Base-by-base conservation (phyloP, 2,888 invertebrate genomes). In the Cerceris ruficornis region DNA sequence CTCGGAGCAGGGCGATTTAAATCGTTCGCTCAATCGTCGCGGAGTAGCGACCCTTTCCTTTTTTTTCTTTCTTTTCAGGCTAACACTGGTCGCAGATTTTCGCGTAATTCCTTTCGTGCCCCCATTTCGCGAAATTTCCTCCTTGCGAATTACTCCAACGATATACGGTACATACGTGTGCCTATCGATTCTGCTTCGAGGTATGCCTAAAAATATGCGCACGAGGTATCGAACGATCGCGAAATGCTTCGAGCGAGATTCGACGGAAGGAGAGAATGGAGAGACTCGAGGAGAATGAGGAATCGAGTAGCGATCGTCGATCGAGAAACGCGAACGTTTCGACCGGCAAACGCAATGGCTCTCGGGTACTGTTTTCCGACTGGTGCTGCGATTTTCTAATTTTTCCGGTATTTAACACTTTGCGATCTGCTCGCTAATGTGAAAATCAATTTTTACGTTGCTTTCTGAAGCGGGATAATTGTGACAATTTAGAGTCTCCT, bases 361-460 rank as follows among this genome's bases (percentile, higher is more conserved):
- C 65, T 80, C 80, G 80, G 80, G 80, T 79, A 70, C 80, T 64
- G n/a, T 57, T 64, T 61, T 69, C 50, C 39, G 66, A 43, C 75
- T 75, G 80, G 75, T 70, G 15, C 70, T 75, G 67, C 80, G 74
- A 80, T 50, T 49, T 17, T 55, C 55, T 28, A 17, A 17, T 55
- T 15, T 55, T 55, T 17, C 11, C 55, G 17, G 17, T 55, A 55
- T 52, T 43, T 55, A 28, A 28, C 28, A 28, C 28, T 28, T 28
- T 28, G 28, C 28, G 28, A 28, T 28, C 4, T 28, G 4, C 28
- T 28, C 2, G 28, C 28, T 28, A 28, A n/a, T 28, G 28, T 1
- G 4, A 28, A 28, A 28, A 28, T 4, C 4, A 28, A 28, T 28
- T 28, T 28, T 28, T 28, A 28, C 4, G 4, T 28, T 28, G 28